Percentiles rank a stretch among this genome's conserved stretches.
Evolutionary conservation across 2,888 invertebrate species (phyloP).

Genomic region (Halictus ligatus): DNA sequence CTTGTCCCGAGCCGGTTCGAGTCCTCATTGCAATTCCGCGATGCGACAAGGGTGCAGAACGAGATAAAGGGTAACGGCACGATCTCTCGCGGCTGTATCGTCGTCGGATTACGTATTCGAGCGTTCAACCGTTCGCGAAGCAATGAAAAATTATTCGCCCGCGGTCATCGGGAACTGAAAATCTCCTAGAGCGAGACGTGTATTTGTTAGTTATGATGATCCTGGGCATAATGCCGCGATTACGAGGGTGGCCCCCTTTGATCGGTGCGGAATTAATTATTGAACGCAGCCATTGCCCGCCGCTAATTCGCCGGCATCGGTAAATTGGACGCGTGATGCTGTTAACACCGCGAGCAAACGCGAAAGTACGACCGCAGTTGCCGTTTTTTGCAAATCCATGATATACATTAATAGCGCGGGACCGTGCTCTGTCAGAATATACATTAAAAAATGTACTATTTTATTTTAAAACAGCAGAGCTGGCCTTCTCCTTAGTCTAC

Average conservation of each 20-base stretch:
- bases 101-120: neutral
- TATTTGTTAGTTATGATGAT: neutral
- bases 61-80: slow-evolving; percentile 4
- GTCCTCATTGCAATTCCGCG: neutral
- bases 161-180: neutral
- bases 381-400: neutral
- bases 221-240: neutral
- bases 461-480: neutral
- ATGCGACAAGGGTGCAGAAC: neutral
- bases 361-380: neutral
- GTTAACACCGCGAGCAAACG: neutral
- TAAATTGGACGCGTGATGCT: slow-evolving; percentile 10
- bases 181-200: neutral
- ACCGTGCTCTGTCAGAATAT: neutral
- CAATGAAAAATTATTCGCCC: neutral
- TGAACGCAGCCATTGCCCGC: neutral
- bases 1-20: neutral
- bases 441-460: neutral
- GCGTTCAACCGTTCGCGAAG: neutral
- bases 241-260: neutral
- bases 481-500: too few relatives aligned
- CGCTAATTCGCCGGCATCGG: slow-evolving; percentile 10
- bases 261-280: slow-evolving; percentile 33
- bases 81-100: neutral
- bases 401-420: neutral